phyloP scores from a whole-genome alignment of 2,888 invertebrate genomes.

The Aproaerema taeniolella region DNA sequence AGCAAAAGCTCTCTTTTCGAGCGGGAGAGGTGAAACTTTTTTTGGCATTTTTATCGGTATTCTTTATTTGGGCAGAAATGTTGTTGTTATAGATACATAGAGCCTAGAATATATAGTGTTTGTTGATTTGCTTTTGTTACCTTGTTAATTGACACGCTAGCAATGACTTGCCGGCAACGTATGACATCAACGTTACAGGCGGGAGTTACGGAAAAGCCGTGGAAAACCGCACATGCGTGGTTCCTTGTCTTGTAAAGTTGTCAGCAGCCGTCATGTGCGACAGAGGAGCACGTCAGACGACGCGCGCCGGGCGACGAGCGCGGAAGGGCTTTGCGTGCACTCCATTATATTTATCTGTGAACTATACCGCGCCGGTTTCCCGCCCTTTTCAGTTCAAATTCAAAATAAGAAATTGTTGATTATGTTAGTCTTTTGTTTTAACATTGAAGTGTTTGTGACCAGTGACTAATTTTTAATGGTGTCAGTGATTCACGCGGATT shows the following conservation, averaged over 20 bases:
- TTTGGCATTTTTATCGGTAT: too few relatives aligned
- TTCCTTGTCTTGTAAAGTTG: constrained; percentile 37
- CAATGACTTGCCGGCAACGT: constrained; percentile 31
- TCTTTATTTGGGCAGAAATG: too few relatives aligned
- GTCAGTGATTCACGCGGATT: constrained; percentile 7
- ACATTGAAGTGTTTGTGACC: constrained; percentile 12
- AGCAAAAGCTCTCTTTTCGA: too few relatives aligned
- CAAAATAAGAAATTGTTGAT: neutral
- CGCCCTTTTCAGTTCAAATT: constrained; percentile 10
- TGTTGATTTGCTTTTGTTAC: too few relatives aligned
- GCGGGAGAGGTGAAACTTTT: too few relatives aligned
- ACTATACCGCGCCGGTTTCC: constrained; percentile 12
- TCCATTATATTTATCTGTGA: constrained; percentile 4
- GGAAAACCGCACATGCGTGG: constrained; percentile 66
- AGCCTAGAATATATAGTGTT: too few relatives aligned
- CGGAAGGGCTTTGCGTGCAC: constrained; percentile 43
- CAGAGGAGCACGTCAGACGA: constrained; percentile 44
- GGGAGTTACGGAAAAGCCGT: constrained; percentile 49
- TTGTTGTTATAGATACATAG: too few relatives aligned
- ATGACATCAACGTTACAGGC: too few relatives aligned
- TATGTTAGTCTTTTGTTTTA: neutral
- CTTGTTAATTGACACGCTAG: too few relatives aligned
- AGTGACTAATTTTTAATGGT: constrained; percentile 12
- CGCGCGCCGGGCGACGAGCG: constrained; percentile 48
- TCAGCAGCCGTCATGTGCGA: constrained; percentile 36